phyloP scores from a whole-genome alignment of 2,797 vertebrate genomes.

The Australoheros facetus region DNA sequence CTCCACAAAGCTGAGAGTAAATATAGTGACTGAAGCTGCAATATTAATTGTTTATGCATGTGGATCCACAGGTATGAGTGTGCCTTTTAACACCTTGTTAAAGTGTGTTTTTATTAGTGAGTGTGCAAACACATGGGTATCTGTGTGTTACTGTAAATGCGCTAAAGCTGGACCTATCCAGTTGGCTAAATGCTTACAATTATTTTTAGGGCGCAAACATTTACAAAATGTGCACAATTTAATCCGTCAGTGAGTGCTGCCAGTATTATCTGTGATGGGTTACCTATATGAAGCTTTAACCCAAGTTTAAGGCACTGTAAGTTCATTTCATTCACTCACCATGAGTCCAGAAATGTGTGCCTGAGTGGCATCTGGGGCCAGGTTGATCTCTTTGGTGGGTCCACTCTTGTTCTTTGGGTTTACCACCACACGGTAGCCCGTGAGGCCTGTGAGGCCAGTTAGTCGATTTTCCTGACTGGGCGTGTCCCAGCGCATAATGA shows the following conservation, averaged over 20 bases:
- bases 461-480: slow-evolving; percentile 85
- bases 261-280: background rate
- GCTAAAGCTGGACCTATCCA: background rate
- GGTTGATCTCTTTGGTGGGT: slow-evolving; percentile 90
- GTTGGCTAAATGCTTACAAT: background rate
- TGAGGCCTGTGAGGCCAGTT: slow-evolving; percentile 83
- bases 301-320: background rate
- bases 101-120: background rate
- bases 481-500: slow-evolving; percentile 86
- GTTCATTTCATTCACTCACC: slow-evolving; percentile 76
- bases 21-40: background rate
- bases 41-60: background rate
- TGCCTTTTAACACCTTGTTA: background rate
- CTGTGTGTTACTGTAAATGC: background rate
- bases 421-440: slow-evolving; percentile 92
- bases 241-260: no score
- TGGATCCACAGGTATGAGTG: background rate
- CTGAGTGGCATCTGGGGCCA: slow-evolving; percentile 88
- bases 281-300: no score
- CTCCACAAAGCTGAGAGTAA: background rate
- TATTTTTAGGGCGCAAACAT: no score
- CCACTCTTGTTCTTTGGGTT: slow-evolving; percentile 91
- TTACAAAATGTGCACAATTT: background rate
- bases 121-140: background rate
- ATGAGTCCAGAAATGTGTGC: slow-evolving; percentile 90